These are phyloP conservation scores for Drosophila sproati DNA, from an alignment of 1,140 invertebrate species.

Conservation along the genomic window DNA sequence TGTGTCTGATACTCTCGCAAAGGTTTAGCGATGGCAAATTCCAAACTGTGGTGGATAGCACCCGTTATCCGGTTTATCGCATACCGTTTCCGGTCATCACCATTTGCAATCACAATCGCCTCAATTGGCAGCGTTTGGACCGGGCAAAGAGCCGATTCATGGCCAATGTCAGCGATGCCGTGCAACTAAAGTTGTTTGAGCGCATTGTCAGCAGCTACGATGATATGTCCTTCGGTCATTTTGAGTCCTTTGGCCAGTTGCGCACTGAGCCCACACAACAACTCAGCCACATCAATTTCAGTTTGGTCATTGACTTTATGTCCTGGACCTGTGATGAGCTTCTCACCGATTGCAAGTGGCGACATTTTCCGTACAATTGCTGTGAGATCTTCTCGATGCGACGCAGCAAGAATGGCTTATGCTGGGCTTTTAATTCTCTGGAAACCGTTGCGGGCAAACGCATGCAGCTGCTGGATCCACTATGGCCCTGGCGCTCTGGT, in stretches of 20 bases:
- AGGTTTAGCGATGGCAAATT: slow-evolving; percentile 71
- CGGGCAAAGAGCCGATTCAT: slow-evolving; percentile 64
- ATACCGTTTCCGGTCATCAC: slow-evolving; percentile 80
- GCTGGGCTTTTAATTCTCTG: slow-evolving; percentile 86
- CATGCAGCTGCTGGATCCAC: slow-evolving; percentile 60
- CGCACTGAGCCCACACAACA: slow-evolving; percentile 48
- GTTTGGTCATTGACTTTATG: slow-evolving; percentile 71
- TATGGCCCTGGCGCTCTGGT: slow-evolving; percentile 75
- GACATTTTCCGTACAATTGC: slow-evolving; percentile 60
- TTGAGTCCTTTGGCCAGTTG: slow-evolving; percentile 64
- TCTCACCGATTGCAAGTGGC: slow-evolving; percentile 71
- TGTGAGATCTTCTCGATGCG: slow-evolving; percentile 77
- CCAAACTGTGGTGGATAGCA: slow-evolving; percentile 79
- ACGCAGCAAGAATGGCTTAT: slow-evolving; percentile 86
- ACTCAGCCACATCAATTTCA: slow-evolving; percentile 73
- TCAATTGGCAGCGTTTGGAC: slow-evolving; percentile 71
- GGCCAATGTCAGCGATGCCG: slow-evolving; percentile 48
- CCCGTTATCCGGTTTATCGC: slow-evolving; percentile 70
- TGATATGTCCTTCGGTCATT: slow-evolving; percentile 63
- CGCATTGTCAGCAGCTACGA: slow-evolving; percentile 64
- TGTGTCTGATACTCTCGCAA: slow-evolving; percentile 70
- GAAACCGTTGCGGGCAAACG: slow-evolving; percentile 76
- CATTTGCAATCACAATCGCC: slow-evolving; percentile 79
- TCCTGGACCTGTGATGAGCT: slow-evolving; percentile 76
- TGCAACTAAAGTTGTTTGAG: slow-evolving; percentile 56